These are phyloP conservation scores for Gonioctena quinquepunctata DNA, from an alignment of 1,140 invertebrate genomes.

Conservation along the genomic window DNA sequence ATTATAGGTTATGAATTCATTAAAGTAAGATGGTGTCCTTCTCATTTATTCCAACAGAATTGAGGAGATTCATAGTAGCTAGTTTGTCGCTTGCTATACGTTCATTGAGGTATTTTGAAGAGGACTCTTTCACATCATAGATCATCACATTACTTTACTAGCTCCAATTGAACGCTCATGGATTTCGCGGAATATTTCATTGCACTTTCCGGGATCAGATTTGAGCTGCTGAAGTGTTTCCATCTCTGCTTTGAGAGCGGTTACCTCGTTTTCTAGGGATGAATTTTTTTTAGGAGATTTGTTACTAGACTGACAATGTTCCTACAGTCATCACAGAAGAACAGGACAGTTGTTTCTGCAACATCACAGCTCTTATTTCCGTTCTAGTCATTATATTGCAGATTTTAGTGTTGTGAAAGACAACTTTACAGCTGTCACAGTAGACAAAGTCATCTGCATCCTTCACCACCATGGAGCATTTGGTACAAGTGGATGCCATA, in stretches of 20 bases:
- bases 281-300: neutral
- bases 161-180: neutral
- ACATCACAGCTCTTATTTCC: neutral
- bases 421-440: neutral
- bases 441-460: neutral
- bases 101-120: neutral
- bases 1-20: no score
- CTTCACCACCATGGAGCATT: neutral
- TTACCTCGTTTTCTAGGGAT: neutral
- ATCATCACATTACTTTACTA: conserved; percentile 5
- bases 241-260: neutral
- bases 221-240: neutral
- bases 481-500: neutral
- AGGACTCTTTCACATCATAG: neutral
- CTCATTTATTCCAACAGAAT: neutral
- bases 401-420: neutral
- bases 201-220: neutral
- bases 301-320: conserved; percentile 1
- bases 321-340: conserved; percentile 2
- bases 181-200: neutral
- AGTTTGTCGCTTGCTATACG: neutral
- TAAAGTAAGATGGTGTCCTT: neutral
- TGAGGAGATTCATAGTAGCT: neutral
- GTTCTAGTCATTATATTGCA: neutral
- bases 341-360: neutral